Conservation (phyloP, 2,888 invertebrate genomes). For the Lissonota sp. region DNA sequence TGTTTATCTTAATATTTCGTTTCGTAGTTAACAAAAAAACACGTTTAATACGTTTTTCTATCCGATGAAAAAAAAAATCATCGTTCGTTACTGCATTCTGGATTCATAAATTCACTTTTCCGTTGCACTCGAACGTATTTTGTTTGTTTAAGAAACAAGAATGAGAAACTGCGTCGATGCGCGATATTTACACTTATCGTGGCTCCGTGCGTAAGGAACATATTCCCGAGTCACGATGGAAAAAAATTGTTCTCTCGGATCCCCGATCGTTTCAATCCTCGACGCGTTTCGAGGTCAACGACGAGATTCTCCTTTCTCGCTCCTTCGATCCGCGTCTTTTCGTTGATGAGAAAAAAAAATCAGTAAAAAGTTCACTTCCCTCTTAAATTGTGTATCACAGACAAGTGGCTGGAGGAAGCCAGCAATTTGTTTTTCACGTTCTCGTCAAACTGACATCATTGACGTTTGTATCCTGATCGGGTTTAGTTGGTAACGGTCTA, state of each 20-base stretch:
- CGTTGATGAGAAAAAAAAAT: conserved; percentile 9
- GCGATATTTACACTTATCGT: conserved; percentile 56
- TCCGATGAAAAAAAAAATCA: conserved; percentile 21
- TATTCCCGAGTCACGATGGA: conserved; percentile 22
- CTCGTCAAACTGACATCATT: conserved; percentile 68
- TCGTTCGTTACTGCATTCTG: conserved; percentile 39
- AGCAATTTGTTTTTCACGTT: conserved; percentile 67
- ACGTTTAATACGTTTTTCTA: conserved; percentile 31
- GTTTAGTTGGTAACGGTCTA: conserved; percentile 89
- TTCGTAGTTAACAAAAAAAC: conserved; percentile 57
- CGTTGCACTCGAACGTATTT: conserved; percentile 27
- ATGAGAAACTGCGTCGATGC: conserved; percentile 49
- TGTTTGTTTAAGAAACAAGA: not conserved
- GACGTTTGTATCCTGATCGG: conserved; percentile 82
- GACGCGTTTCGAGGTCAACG: conserved; percentile 33
- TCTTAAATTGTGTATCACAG: conserved; percentile 77
- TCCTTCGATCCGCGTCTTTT: conserved; percentile 25
- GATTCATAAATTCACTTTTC: not conserved
- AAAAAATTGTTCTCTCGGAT: conserved; percentile 33
- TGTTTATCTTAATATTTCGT: conserved; percentile 57
- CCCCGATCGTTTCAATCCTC: conserved; percentile 55
- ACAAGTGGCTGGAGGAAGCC: conserved; percentile 69
- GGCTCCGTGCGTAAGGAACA: conserved; percentile 18
- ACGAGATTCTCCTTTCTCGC: conserved; percentile 34
- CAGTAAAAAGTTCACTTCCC: conserved; percentile 6